Base-by-base conservation (phyloP, 2,797 vertebrate species). In the Myotis myotis region DNA sequence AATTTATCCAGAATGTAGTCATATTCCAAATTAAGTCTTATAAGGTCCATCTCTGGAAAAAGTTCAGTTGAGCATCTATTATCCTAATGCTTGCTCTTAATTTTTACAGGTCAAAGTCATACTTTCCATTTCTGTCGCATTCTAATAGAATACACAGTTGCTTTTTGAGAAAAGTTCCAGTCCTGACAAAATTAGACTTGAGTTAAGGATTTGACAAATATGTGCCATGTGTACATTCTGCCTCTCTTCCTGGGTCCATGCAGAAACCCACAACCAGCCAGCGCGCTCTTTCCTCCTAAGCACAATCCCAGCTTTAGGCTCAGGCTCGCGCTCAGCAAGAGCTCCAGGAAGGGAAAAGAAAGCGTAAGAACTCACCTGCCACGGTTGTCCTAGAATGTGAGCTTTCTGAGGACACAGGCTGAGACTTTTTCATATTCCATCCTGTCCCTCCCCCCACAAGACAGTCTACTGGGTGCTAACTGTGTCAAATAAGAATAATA, bases 1-100 rank as follows among this genome's bases (percentile, higher is more conserved):
- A 82, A 47, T 33, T 80, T 94, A 72, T 20, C 36, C 60, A 95
- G 49, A 91, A 87, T 70, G 30, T 33, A 60, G 11, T 68, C 8
- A 41, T 66, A 91, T 91, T 89, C 25, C 38, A 62, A 85, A 84
- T 20, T 47, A 81, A 86, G 25, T 8, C 11, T 72, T 72, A 47
- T 19, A 36, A 49, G 12, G 2, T 75, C 19, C 16, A 38, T 84
- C 22, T 57, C 38, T 78, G 62, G 22, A 28, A 94, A 84, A 25
- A 86, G 19, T 23, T 82, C 60, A n/a, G 0, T 38, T 87, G 70
- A 88, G 28, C 23, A 11, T 64, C 22, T 57, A 38, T n/a, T 90
- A n/a, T 64, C 11, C 16, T 78, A 87, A 92, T 72, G 47, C 7
- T 76, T 94, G 10, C 2, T 20, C 38, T 86, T 64, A 62, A 80